Conservation (phyloP, 2,797 vertebrate species). For the Glossophaga mutica region DNA sequence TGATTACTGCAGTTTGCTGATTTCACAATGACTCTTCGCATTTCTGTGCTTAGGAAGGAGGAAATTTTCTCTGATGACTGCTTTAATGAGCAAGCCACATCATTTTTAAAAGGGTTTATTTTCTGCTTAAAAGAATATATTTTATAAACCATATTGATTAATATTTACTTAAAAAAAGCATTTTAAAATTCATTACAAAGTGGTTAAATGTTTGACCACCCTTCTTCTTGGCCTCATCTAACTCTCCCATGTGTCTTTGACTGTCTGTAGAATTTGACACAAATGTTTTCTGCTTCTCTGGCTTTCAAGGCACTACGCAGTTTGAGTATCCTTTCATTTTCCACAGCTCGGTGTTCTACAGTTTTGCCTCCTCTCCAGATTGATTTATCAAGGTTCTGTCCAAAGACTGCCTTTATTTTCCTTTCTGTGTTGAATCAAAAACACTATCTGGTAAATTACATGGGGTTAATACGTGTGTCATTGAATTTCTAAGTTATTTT, state of each 20-base stretch:
- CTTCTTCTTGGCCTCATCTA: background rate
- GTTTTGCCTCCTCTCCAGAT: background rate
- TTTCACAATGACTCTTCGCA: slow-evolving; percentile 66
- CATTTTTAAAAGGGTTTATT: background rate
- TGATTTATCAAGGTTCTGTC: background rate
- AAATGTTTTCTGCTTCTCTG: background rate
- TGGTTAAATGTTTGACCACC: background rate
- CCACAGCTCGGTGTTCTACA: background rate
- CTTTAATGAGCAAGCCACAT: slow-evolving; percentile 54
- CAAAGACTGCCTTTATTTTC: background rate
- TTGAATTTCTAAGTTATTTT: slow-evolving; percentile 8
- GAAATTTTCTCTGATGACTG: slow-evolving; percentile 57
- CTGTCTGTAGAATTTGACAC: background rate
- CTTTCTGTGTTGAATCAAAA: background rate
- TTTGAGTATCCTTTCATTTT: background rate
- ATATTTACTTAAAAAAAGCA: background rate
- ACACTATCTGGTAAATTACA: background rate
- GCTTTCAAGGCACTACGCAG: background rate
- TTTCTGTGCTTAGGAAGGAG: slow-evolving; percentile 36
- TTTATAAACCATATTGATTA: slow-evolving; percentile 8
- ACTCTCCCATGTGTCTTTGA: background rate
- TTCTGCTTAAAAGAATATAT: background rate
- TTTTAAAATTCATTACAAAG: background rate
- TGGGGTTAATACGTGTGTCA: background rate
- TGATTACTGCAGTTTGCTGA: slow-evolving; percentile 67